These are phyloP conservation scores for Scytalopus superciliaris DNA, from an alignment of 2,113 vertebrate genomes.

Conservation along the genomic window DNA sequence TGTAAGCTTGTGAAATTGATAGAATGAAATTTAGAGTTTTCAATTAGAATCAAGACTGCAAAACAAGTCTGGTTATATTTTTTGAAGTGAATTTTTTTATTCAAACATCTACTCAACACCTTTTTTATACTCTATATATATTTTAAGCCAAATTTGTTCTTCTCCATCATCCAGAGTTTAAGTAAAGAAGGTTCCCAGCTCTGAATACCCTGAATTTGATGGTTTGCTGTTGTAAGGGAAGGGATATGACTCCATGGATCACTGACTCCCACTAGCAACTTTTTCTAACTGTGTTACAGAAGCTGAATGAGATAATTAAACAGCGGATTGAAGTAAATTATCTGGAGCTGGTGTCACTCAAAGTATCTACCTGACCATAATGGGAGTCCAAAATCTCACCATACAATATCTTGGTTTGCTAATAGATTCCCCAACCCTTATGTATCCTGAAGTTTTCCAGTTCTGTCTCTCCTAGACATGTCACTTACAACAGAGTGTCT, in stretches of 20 bases:
- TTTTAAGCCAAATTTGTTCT: neutral
- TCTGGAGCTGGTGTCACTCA: neutral
- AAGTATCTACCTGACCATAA: neutral
- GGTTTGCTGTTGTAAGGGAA: neutral
- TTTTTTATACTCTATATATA: neutral
- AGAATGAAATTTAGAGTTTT: neutral
- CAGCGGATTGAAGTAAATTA: neutral
- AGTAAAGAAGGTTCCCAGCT: neutral
- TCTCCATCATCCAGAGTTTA: neutral
- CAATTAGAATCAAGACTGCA: neutral
- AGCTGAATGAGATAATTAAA: neutral
- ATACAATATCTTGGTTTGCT: neutral
- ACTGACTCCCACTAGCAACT: neutral
- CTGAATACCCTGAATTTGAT: neutral
- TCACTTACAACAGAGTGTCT: accelerated
- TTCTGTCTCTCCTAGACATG: neutral
- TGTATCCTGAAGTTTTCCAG: accelerated
- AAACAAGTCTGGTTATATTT: neutral
- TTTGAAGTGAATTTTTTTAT: neutral
- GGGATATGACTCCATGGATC: neutral
- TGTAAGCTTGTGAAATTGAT: neutral
- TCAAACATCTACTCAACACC: neutral
- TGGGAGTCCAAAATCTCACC: neutral
- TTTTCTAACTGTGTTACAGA: neutral
- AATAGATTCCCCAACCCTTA: neutral